Conservation (phyloP, 2,797 vertebrate genomes). For the Cynopterus sphinx region DNA sequence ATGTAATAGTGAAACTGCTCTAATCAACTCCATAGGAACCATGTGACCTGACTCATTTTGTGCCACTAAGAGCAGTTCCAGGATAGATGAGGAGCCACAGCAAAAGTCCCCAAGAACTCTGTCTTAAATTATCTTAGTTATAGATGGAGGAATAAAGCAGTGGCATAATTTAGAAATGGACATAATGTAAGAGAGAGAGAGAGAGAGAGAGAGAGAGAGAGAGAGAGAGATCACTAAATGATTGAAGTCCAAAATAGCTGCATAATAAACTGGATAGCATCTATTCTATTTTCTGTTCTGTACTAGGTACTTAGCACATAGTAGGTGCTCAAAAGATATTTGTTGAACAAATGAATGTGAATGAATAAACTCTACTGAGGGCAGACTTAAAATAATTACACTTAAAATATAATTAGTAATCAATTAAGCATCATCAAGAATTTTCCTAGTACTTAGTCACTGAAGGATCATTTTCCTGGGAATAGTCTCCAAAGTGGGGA, state of each 20-base stretch:
- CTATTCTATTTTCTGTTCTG: not conserved
- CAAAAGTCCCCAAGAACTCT: not conserved
- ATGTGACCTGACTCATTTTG: not conserved
- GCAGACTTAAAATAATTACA: not conserved
- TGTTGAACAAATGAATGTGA: not conserved
- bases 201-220: not conserved
- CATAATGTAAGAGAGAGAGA: not conserved
- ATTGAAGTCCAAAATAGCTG: not conserved
- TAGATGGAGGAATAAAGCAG: not conserved
- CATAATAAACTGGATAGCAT: not conserved
- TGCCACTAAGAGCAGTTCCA: not conserved
- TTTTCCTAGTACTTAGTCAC: conserved; percentile 8
- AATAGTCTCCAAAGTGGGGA: not conserved
- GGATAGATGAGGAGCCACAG: not conserved
- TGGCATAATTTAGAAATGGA: not conserved
- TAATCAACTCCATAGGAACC: not conserved
- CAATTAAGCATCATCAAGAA: not conserved
- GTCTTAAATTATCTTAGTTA: not conserved
- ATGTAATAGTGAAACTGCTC: not conserved
- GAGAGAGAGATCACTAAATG: not conserved
- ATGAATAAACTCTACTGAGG: conserved; percentile 3
- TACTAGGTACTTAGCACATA: not conserved
- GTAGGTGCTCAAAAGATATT: not conserved
- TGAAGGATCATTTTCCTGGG: not conserved
- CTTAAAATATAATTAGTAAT: conserved; percentile 45